phyloP scores from a whole-genome alignment of 2,888 invertebrate species.

The Sinotaia quadrata region DNA sequence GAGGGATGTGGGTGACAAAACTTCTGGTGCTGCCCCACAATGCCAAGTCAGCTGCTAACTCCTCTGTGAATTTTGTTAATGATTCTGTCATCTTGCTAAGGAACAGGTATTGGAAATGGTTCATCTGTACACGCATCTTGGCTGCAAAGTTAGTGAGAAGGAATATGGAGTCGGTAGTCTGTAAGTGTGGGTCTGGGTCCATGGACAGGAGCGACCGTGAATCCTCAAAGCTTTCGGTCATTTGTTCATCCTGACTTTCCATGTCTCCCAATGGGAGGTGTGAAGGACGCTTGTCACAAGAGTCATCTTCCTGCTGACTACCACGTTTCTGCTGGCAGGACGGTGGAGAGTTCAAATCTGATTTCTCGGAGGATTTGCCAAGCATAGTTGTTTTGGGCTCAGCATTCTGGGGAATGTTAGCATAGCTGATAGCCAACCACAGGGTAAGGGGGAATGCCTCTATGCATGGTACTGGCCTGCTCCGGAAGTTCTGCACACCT shows the following conservation, averaged over 20 bases:
- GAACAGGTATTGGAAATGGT: conserved; percentile 94
- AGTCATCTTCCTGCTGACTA: background rate
- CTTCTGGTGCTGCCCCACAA: conserved; percentile 14
- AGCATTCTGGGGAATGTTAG: background rate
- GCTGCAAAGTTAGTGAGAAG: conserved; percentile 16
- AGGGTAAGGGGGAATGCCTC: conserved; percentile 86
- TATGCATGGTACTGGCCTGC: conserved; percentile 72
- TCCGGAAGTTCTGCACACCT: conserved; percentile 81
- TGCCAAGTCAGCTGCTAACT: conserved; percentile 69
- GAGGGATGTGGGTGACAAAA: conserved; percentile 74
- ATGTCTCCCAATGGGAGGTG: conserved; percentile 45
- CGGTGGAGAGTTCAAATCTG: conserved; percentile 2
- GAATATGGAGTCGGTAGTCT: conserved; percentile 78
- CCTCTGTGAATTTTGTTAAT: conserved; percentile 71
- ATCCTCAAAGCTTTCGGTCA: conserved; percentile 22
- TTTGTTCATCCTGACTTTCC: conserved; percentile 23
- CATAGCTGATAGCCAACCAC: conserved; percentile 78
- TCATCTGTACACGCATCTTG: conserved; percentile 78
- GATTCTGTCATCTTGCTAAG: conserved; percentile 87
- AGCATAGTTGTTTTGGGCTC: conserved; percentile 17
- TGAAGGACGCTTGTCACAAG: conserved; percentile 38
- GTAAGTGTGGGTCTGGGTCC: conserved; percentile 62
- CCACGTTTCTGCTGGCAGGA: background rate
- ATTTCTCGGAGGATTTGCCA: conserved; percentile 19
- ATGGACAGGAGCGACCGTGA: conserved; percentile 21